A percentile compares a stretch with the other conserved stretches of the same genome.
phyloP scores from a whole-genome alignment of 2,113 vertebrate species.

The Galeopterus variegatus region DNA sequence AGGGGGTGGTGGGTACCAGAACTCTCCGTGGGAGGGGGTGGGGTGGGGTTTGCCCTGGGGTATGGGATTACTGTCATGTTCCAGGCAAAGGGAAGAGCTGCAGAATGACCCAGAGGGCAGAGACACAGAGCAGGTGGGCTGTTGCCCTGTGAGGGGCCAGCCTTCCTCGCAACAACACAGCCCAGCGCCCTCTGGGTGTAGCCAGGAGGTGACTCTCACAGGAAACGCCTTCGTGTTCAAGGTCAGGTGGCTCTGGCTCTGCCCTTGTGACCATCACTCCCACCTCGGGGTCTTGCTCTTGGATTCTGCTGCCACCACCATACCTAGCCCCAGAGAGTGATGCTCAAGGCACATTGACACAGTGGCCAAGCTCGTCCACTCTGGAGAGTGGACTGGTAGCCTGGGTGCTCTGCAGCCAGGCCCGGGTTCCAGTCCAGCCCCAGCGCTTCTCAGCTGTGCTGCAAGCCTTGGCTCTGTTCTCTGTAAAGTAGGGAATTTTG shows the following conservation, averaged over 20 bases:
- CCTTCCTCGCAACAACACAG: neutral
- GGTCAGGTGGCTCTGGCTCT: neutral
- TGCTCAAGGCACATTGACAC: fast-evolving
- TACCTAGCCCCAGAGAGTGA: neutral
- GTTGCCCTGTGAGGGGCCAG: neutral
- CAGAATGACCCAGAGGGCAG: neutral
- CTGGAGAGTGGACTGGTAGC: neutral
- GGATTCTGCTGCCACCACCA: neutral
- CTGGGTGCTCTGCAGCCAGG: neutral
- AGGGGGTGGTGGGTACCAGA: neutral
- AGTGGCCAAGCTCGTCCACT: fast-evolving
- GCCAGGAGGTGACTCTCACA: neutral
- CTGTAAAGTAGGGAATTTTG: neutral
- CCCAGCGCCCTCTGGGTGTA: neutral
- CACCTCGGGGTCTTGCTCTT: neutral
- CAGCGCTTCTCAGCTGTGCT: neutral
- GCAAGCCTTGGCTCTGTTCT: neutral
- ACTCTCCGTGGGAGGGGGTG: neutral
- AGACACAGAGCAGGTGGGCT: neutral
- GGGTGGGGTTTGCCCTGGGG: no score
- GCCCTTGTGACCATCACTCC: neutral
- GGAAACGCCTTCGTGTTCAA: fast-evolving
- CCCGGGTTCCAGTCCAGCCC: neutral
- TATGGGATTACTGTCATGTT: no score
- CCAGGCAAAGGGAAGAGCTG: no score